phyloP scores from a whole-genome alignment of 2,113 vertebrate species.

The Corythornis vintsioides region DNA sequence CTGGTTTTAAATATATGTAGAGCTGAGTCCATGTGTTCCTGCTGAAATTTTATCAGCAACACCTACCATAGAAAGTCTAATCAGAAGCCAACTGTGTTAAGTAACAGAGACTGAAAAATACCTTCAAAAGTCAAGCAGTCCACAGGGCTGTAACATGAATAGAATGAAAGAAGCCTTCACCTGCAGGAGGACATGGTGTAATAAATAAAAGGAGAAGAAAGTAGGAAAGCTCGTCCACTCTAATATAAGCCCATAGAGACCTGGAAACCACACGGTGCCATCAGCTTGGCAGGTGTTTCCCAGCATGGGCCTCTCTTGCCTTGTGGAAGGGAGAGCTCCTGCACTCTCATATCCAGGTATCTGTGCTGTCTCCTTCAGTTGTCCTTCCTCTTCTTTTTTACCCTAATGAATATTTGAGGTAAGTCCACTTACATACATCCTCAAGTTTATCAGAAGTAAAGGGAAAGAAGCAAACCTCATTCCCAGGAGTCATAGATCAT shows the following conservation, averaged over 20 bases:
- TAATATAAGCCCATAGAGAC: not conserved
- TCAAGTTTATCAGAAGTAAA: not conserved
- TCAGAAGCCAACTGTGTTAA: conserved; percentile 40
- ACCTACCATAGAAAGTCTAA: conserved; percentile 40
- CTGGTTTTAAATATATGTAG: not conserved
- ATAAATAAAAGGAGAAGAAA: not conserved
- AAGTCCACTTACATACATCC: not conserved
- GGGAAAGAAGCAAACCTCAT: not conserved
- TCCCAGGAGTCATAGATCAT: not conserved
- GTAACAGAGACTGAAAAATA: not conserved
- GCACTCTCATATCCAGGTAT: not conserved
- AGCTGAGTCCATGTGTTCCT: conserved; percentile 11
- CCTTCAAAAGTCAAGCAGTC: not conserved
- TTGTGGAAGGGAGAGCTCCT: not conserved
- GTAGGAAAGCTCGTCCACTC: not conserved
- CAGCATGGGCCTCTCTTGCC: not conserved
- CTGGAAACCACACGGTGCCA: not conserved
- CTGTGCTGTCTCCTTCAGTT: not conserved
- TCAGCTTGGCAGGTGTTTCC: not conserved
- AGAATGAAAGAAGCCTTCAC: not conserved
- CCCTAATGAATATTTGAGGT: not conserved
- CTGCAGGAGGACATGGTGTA: not conserved
- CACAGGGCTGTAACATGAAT: not conserved
- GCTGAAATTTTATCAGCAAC: conserved; percentile 56
- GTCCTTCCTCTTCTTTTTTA: not conserved